Conservation (phyloP, 2,113 vertebrate species). For the Halcyon malimbica region DNA sequence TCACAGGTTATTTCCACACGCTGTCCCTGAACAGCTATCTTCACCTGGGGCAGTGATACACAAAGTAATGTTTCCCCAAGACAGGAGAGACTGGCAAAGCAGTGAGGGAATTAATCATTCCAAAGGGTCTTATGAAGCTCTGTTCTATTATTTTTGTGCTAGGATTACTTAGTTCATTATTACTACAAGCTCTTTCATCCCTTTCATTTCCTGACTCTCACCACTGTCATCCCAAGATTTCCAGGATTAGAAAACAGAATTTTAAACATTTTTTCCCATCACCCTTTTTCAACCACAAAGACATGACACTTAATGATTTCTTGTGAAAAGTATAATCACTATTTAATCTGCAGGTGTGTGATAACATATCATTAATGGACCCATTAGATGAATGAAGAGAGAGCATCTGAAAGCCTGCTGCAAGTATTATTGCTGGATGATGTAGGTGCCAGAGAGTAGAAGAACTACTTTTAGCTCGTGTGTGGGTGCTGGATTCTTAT, state of each 20-base stretch:
- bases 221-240: background rate
- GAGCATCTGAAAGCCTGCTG: background rate
- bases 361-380: background rate
- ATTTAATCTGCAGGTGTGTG: background rate
- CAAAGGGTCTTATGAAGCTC: background rate
- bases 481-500: background rate
- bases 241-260: background rate
- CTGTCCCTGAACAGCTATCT: background rate
- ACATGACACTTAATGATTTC: background rate
- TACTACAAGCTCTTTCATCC: background rate
- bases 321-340: background rate
- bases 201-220: background rate
- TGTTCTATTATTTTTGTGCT: background rate
- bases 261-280: background rate
- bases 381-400: slow-evolving; percentile 8
- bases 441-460: background rate
- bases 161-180: background rate
- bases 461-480: background rate
- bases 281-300: background rate
- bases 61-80: background rate
- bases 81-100: background rate
- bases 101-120: background rate
- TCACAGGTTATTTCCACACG: background rate
- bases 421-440: background rate
- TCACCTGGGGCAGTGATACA: background rate